Percentiles rank a stretch among this genome's conserved stretches.
Evolutionary conservation across 2,113 vertebrate genomes (phyloP).

Genomic region (Gila orcuttii): DNA sequence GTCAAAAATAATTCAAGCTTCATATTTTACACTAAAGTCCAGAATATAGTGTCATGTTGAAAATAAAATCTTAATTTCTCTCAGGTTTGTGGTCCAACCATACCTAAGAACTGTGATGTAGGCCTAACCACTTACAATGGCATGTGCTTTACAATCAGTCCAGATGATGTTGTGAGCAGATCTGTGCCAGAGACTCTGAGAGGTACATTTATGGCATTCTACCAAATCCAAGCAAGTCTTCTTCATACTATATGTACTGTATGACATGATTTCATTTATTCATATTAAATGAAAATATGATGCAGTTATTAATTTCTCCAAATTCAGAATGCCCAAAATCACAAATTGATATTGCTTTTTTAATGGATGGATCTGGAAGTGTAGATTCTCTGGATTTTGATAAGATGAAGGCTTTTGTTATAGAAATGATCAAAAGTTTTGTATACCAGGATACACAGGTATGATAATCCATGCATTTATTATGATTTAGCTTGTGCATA

Average conservation of each 20-base stretch:
- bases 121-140: slow-evolving; percentile 70
- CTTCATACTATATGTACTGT: not conserved
- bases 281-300: not conserved
- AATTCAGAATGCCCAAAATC: slow-evolving; percentile 63
- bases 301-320: slow-evolving; percentile 12
- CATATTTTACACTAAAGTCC: too few species aligned
- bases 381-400: accelerated
- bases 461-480: not conserved
- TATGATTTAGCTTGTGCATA: not conserved
- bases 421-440: slow-evolving; percentile 55
- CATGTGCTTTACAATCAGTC: slow-evolving; percentile 58
- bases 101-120: slow-evolving; percentile 67
- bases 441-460: slow-evolving; percentile 54
- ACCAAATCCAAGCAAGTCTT: not conserved
- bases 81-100: slow-evolving; percentile 75
- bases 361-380: slow-evolving; percentile 75
- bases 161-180: accelerated
- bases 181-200: slow-evolving; percentile 43
- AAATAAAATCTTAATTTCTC: not conserved
- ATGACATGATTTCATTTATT: not conserved
- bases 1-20: not conserved
- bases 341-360: slow-evolving; percentile 71
- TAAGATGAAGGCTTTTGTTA: slow-evolving; percentile 68
- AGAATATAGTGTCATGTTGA: not conserved
- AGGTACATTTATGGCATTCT: slow-evolving; percentile 50